Evolutionary conservation across 92 coral and sea anemone species (phyloP), one percentile per base, ranked within the genome.

Genomic region (Pocillopora grandis): DNA sequence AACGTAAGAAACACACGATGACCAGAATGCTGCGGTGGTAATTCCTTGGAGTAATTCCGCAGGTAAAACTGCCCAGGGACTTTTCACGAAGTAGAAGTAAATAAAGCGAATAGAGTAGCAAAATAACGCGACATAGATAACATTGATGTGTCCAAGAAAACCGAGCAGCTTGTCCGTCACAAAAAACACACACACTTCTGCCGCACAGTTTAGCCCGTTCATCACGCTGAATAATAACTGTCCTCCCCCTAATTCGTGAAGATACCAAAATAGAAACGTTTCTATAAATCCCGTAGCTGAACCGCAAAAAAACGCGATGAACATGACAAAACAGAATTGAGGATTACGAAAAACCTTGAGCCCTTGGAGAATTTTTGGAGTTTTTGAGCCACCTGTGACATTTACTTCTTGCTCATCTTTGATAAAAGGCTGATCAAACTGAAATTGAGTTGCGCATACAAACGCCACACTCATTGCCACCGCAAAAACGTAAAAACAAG

Each of bases 11-110:
- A 96, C 98, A 80, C 98, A 92, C 81, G 99, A 90, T 64, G 99
- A 92, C 99, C 99, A 96, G 18, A 96, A 85, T 35, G 99, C 99
- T 23, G 99, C 99, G 58, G 99, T 96, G 19, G 99, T 96, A 66
- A 96, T 88, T 48, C 99, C 99, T 65, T 95, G 98, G 66, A 96
- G 90, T 55, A 95, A 87, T 56, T 96, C 99, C 78, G 94, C 99
- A 80, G 95, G 96, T 76, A 96, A 85, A 23, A 96, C 98, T 87
- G 84, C 90, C 99, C 99, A 96, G 12, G 99, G 99, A 82, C 91
- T 94, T 79, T 81, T 70, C 57, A 96, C 63, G 69, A 89, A 90
- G 42, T 91, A 91, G 58, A 94, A 96, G 71, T 92, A 96, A 20
- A 88, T 19, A 76, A 94, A 94, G 12, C 99, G 91, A 14, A 90